Percentiles rank a stretch among this genome's conserved stretches.
Conservation (phyloP, 2,113 vertebrate species). For the Ammodytes dubius region DNA sequence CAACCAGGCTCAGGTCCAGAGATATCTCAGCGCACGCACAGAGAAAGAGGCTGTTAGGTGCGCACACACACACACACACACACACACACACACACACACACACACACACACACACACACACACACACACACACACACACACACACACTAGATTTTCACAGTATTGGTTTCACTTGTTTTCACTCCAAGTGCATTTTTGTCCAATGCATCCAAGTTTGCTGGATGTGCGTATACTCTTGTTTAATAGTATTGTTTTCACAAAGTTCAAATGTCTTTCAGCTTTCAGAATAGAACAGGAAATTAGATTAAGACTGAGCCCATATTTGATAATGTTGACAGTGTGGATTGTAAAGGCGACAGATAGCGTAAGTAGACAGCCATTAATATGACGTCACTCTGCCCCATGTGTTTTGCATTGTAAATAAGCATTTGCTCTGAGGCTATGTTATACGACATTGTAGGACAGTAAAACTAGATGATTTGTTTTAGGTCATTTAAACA, state of each 20-base stretch:
- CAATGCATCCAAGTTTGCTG: not conserved
- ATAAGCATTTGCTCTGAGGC: not conserved
- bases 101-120: not conserved
- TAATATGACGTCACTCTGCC: no score
- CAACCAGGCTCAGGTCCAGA: slow-evolving; percentile 96
- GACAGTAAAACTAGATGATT: no score
- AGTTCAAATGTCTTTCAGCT: not conserved
- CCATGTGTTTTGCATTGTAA: not conserved
- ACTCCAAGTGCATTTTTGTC: not conserved
- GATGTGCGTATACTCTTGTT: no score
- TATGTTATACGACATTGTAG: no score
- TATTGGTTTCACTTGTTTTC: not conserved
- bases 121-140: not conserved
- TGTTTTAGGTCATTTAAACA: no score
- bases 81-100: not conserved
- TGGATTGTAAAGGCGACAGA: not conserved
- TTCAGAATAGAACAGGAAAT: not conserved
- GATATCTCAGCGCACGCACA: slow-evolving; percentile 92
- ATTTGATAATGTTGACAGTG: not conserved
- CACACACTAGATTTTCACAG: not conserved
- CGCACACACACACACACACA: not conserved
- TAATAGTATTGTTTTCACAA: no score
- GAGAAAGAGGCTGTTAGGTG: slow-evolving; percentile 90
- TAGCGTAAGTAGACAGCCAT: no score
- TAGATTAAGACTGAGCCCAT: not conserved